These are phyloP conservation scores for Cheilosia vulpina DNA, from an alignment of 2,888 invertebrate species.

Conservation along the genomic window DNA sequence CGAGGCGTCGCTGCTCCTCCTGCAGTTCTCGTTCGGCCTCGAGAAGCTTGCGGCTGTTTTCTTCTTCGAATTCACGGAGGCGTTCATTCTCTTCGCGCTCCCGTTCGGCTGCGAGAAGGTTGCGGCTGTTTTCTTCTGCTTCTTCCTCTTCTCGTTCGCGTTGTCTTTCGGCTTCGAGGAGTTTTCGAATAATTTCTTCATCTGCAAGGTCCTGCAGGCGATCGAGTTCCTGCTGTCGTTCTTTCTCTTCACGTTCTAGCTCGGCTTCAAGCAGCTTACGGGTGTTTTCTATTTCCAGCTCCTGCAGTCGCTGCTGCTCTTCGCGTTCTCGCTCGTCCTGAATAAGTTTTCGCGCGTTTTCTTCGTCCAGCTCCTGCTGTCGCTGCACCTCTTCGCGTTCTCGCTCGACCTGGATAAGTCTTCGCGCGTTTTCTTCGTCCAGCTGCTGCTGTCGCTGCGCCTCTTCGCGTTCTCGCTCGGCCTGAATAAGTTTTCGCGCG, in stretches of 20 bases:
- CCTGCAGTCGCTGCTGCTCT: constrained; percentile 35
- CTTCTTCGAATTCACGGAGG: constrained; percentile 77
- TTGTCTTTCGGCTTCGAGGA: constrained; percentile 62
- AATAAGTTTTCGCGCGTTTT: not conserved
- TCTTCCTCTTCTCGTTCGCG: constrained; percentile 64
- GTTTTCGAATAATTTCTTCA: constrained; percentile 17
- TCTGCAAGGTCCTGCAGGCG: constrained; percentile 17
- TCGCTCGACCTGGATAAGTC: constrained; percentile 4
- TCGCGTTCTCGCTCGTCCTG: constrained; percentile 42
- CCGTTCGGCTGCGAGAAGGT: constrained; percentile 47
- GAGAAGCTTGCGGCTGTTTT: constrained; percentile 76
- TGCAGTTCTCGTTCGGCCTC: constrained; percentile 77
- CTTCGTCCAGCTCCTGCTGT: constrained; percentile 17
- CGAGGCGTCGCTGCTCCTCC: constrained; percentile 77
- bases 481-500: not conserved
- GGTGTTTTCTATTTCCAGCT: constrained; percentile 29
- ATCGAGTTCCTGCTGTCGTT: constrained; percentile 11
- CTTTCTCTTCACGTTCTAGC: constrained; percentile 54
- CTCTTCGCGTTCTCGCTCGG: constrained; percentile 42
- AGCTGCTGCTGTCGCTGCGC: constrained; percentile 36
- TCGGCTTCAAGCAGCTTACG: constrained; percentile 60
- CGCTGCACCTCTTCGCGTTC: constrained; percentile 54
- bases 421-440: not conserved
- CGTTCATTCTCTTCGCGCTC: constrained; percentile 77
- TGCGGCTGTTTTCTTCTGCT: constrained; percentile 40